These are phyloP conservation scores for Vidua chalybeata DNA, from an alignment of 2,113 vertebrate species.

Conservation along the genomic window DNA sequence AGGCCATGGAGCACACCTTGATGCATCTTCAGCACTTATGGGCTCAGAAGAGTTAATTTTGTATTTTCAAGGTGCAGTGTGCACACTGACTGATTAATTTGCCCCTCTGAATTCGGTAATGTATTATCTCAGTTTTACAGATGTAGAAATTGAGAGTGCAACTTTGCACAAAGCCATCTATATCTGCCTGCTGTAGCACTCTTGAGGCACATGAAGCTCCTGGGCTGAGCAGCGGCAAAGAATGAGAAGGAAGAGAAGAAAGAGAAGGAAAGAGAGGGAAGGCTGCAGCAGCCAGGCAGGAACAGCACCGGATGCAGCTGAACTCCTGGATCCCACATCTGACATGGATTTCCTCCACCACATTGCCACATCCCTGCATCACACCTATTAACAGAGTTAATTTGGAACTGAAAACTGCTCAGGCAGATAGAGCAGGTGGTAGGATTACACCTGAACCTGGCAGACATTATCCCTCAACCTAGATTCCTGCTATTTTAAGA, in stretches of 20 bases:
- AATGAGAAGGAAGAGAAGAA: neutral
- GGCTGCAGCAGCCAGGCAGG: neutral
- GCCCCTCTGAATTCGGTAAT: neutral
- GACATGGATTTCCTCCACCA: neutral
- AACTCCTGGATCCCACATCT: neutral
- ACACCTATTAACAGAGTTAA: neutral
- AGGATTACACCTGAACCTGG: neutral
- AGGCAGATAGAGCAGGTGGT: neutral
- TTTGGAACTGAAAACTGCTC: neutral
- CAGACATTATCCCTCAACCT: neutral
- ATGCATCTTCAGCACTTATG: neutral
- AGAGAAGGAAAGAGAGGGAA: neutral
- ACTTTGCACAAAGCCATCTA: neutral
- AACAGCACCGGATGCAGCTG: neutral
- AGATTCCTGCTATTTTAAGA: neutral
- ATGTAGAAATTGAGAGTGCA: neutral
- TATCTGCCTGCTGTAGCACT: neutral
- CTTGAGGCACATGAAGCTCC: neutral
- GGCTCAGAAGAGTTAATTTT: slow-evolving; percentile 26
- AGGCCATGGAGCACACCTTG: neutral
- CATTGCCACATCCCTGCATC: rapidly evolving
- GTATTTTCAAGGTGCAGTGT: neutral
- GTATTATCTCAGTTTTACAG: neutral
- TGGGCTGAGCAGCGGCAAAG: neutral
- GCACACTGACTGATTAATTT: neutral